A percentile compares a stretch with the other conserved stretches of the same genome.
Evolutionary conservation across 2,113 vertebrate genomes (phyloP).

Genomic region (Empidonax traillii): DNA sequence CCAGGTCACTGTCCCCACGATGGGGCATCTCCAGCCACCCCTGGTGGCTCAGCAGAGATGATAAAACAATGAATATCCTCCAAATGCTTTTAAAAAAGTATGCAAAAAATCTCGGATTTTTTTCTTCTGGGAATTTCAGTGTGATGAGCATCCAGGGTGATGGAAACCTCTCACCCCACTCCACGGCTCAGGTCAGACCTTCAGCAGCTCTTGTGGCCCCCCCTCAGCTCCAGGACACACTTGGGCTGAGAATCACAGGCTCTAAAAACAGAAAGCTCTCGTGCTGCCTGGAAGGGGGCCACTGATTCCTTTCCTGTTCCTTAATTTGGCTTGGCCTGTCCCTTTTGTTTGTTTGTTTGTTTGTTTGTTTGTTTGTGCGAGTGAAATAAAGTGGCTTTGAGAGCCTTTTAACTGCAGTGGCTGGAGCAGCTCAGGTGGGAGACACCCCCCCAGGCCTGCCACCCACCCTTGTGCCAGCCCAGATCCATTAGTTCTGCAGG

Average conservation of each 20-base stretch:
- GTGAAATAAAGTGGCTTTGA: background rate
- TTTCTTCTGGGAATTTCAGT: background rate
- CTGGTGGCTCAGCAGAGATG: rapidly evolving
- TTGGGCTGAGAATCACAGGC: background rate
- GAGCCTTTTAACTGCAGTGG: background rate
- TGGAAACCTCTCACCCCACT: background rate
- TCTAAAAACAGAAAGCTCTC: background rate
- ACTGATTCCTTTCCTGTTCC: background rate
- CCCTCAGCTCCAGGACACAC: background rate
- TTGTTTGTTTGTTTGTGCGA: background rate
- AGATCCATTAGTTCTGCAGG: background rate
- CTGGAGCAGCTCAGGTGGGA: background rate
- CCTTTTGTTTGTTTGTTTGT: background rate
- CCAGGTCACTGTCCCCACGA: rapidly evolving
- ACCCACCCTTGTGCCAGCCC: background rate
- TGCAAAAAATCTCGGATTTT: too few relatives aligned
- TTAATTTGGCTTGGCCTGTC: background rate
- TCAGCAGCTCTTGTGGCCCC: background rate
- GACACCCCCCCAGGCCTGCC: rapidly evolving
- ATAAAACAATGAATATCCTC: background rate
- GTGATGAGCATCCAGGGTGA: rapidly evolving
- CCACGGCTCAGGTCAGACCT: background rate
- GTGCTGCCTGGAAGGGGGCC: background rate
- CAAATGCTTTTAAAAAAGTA: background rate
- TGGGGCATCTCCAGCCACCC: background rate